A percentile compares a stretch with the other conserved stretches of the same genome.
phyloP scores from a whole-genome alignment of 1,140 invertebrate species.

The Elysia chlorotica region DNA sequence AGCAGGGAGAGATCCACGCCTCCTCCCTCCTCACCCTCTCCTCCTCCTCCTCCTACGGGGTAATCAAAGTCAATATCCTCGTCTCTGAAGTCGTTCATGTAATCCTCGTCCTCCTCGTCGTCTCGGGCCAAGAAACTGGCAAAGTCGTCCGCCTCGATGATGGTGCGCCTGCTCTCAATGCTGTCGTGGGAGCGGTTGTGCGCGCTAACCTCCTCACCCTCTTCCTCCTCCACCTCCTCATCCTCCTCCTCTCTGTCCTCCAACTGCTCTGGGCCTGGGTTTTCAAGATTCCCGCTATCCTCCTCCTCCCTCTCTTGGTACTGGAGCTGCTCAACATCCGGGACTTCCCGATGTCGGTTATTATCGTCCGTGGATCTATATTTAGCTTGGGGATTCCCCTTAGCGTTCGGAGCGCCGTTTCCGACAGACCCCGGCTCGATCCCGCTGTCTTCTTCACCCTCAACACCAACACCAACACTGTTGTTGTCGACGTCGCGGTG shows the following conservation, averaged over 20 bases:
- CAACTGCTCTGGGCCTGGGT: not conserved
- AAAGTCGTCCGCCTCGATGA: slow-evolving; percentile 21
- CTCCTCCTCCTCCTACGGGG: not conserved
- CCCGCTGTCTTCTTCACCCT: not conserved
- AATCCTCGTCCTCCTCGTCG: slow-evolving; percentile 8
- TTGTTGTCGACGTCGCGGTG: no score
- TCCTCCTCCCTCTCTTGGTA: not conserved
- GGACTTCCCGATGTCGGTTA: not conserved
- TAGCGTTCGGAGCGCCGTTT: not conserved
- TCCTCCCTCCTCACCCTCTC: not conserved
- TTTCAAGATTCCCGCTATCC: not conserved
- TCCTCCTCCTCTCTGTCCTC: not conserved
- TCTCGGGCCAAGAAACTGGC: slow-evolving; percentile 17
- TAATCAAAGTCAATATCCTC: slow-evolving; percentile 15
- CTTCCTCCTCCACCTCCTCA: not conserved
- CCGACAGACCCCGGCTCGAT: not conserved
- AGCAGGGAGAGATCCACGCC: not conserved
- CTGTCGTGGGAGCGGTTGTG: slow-evolving; percentile 21
- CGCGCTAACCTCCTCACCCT: not conserved
- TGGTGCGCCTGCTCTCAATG: slow-evolving; percentile 13
- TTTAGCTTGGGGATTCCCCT: not conserved
- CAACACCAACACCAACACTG: not conserved
- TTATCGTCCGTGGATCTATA: not conserved
- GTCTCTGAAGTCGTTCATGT: slow-evolving; percentile 8
- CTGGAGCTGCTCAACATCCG: not conserved